Percentiles rank a stretch among this genome's conserved stretches.
These are phyloP conservation scores for Brachionus asplanchnoidis DNA, from an alignment of 1,140 invertebrate genomes.

Conservation along the genomic window DNA sequence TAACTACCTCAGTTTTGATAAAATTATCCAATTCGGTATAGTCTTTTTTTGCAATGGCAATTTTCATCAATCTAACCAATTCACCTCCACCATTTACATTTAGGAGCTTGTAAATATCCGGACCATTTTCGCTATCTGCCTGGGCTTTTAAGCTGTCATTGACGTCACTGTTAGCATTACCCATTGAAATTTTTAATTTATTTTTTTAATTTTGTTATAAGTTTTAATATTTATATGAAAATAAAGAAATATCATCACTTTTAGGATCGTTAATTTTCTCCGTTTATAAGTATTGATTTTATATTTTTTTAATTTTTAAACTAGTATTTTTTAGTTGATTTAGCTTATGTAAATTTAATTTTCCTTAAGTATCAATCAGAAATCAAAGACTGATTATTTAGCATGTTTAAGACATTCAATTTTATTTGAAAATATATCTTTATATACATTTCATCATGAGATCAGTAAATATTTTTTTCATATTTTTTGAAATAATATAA, in stretches of 20 bases:
- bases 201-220: background rate
- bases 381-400: background rate
- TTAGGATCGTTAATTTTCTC: background rate
- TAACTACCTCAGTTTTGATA: conserved; percentile 26
- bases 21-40: conserved; percentile 25
- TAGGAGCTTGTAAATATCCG: background rate
- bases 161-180: conserved; percentile 32
- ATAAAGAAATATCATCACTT: background rate
- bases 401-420: background rate
- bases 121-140: conserved; percentile 40
- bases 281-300: background rate
- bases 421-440: background rate
- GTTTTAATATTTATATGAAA: background rate
- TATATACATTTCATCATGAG: no score
- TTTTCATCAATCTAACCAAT: conserved; percentile 19
- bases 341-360: background rate
- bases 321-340: background rate
- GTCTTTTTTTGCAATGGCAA: conserved; percentile 14
- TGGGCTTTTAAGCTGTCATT: conserved; percentile 31
- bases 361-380: background rate
- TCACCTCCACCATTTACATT: conserved; percentile 27
- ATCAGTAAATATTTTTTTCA: no score
- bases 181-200: background rate
- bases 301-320: background rate
- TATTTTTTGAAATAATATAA: no score